Conservation (phyloP, 2,113 vertebrate species). For the Podilymbus podiceps region DNA sequence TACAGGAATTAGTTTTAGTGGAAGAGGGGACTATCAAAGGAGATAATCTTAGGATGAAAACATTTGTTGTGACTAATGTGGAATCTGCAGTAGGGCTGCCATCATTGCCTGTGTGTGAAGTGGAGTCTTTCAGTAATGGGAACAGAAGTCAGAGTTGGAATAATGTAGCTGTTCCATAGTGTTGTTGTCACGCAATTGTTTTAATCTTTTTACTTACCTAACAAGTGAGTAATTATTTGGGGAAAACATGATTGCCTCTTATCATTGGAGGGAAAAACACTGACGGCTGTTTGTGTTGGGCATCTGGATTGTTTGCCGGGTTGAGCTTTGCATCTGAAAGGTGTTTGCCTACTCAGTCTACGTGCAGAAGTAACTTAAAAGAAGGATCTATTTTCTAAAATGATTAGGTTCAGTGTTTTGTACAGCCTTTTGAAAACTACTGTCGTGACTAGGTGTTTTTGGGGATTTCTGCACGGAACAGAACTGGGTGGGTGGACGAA, state of each 20-base stretch:
- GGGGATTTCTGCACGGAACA: neutral
- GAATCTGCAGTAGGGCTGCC: neutral
- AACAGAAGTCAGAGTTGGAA: neutral
- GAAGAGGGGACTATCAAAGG: neutral
- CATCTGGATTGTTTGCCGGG: neutral
- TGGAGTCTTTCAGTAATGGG: neutral
- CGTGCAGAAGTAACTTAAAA: neutral
- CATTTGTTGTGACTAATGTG: neutral
- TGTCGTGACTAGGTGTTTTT: rapidly evolving
- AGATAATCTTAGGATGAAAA: neutral
- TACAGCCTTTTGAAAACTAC: neutral
- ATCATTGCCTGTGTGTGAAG: rapidly evolving
- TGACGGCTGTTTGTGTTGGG: neutral
- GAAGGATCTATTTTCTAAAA: neutral
- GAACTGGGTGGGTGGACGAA: neutral
- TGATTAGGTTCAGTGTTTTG: neutral
- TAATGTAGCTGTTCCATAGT: neutral
- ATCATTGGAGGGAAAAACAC: neutral
- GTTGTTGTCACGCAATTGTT: neutral
- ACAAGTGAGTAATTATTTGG: neutral
- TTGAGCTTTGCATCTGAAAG: neutral
- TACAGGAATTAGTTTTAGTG: neutral
- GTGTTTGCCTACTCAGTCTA: neutral
- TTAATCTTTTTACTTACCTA: neutral
- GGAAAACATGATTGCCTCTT: neutral